These are phyloP conservation scores for Eulemur macaco DNA, from an alignment of 2,113 vertebrate species.

Conservation along the genomic window DNA sequence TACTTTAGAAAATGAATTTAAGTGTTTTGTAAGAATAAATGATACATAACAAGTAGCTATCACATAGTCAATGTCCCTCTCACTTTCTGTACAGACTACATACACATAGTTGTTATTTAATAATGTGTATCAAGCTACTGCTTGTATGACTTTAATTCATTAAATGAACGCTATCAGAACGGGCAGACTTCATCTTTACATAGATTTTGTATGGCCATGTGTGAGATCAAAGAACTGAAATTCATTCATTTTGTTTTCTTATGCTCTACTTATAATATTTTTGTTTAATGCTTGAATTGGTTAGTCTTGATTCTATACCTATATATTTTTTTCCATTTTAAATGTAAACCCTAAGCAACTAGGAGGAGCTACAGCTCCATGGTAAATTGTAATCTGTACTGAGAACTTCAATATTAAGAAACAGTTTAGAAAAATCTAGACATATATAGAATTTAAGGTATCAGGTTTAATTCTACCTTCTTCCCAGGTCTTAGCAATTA, in stretches of 20 bases:
- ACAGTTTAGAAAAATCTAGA: not conserved
- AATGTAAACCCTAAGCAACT: not conserved
- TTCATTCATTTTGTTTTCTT: not conserved
- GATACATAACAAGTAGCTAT: not conserved
- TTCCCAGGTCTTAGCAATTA: constrained; percentile 1
- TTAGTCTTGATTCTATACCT: not conserved
- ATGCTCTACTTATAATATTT: not conserved
- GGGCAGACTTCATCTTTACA: not conserved
- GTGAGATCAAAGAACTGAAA: not conserved
- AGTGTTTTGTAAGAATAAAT: not conserved
- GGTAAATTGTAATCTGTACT: not conserved
- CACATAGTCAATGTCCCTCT: not conserved
- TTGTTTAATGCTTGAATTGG: not conserved
- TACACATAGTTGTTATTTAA: not conserved
- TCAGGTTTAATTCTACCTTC: not conserved
- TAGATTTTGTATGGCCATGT: not conserved
- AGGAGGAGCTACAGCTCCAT: constrained; percentile 54
- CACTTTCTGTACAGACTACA: fast-evolving
- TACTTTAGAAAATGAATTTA: not conserved
- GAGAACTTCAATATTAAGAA: not conserved
- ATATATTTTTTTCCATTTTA: not conserved
- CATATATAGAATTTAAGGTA: constrained; percentile 35
- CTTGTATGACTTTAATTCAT: not conserved
- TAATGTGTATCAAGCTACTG: not conserved
- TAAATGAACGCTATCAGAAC: not conserved